Evolutionary conservation across 2,113 vertebrate genomes (phyloP), one percentile per base, ranked within the genome.

Genomic region (Anolis carolinensis): DNA sequence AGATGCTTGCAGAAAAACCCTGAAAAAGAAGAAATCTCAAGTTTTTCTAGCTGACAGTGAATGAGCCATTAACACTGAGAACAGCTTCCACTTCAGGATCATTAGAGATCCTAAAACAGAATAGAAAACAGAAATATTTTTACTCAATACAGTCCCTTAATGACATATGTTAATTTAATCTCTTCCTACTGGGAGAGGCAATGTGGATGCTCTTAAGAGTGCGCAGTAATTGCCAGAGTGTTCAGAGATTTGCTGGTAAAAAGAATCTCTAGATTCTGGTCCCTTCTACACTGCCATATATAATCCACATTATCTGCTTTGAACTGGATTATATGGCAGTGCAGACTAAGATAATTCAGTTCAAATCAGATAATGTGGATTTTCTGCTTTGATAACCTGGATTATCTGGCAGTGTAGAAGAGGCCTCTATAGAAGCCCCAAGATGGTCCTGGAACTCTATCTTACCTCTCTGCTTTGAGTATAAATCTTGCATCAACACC

Each of bases 61-160:
- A 78, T 20, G 48, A 55, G 14, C 71, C 63, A 70, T 85, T 85
- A 44, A 30, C 55, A 44, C 8, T 50, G 55, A 76, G 59, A 48
- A 39, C n/a, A 50, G 72, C 62, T 74, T 84, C 67, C 20, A 32
- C 67, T 50, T 50, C 36, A 67, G 71, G 44, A 63, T 27, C 39
- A 67, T 84, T 77, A 77, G 39, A 21, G 73, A 84, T 21, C 30
- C 32, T 52, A 62, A 32, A 50, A 39, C 39, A 76, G 30, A 84
- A 84, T 77, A 77, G 32, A 68, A 84, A 50, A 30, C 39, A 84
- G 18, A 76, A 83, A 62, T 62, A 74, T 83, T 83, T 75, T 55
- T 14, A 75, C 16, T 75, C 36, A 73, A 32, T 55, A 75, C 20
- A 70, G n/a, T 63, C 14, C 30, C 65, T 75, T 59, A 59, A 23